Conservation (phyloP, 2,888 invertebrate species). For the Noctua comes region DNA sequence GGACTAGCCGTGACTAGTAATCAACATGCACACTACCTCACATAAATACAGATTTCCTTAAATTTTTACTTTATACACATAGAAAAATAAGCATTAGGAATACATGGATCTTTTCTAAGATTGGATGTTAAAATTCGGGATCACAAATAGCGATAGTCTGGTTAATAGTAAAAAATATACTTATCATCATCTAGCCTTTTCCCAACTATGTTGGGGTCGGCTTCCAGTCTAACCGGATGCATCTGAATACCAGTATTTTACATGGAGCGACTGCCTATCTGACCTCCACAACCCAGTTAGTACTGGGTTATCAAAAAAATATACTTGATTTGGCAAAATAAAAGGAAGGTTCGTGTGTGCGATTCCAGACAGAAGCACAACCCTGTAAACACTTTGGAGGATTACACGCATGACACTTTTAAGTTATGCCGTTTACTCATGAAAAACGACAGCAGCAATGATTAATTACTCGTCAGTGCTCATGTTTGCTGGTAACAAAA, state of each 20-base stretch:
- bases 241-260: too few relatives aligned
- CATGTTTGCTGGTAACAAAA: conserved; percentile 33
- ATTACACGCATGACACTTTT: conserved; percentile 41
- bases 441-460: conserved; percentile 29
- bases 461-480: conserved; percentile 62
- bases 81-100: not conserved
- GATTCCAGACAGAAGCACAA: not conserved
- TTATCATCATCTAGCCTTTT: too few relatives aligned
- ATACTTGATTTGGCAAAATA: not conserved
- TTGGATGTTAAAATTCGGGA: not conserved
- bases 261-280: too few relatives aligned
- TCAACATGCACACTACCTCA: not conserved
- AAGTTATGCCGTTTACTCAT: conserved; percentile 30
- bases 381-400: conserved; percentile 20
- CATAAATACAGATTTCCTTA: not conserved
- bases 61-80: not conserved
- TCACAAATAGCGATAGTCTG: not conserved
- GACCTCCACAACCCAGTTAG: too few relatives aligned
- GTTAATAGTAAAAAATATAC: not conserved
- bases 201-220: too few relatives aligned
- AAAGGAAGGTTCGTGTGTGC: not conserved
- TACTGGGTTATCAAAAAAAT: too few relatives aligned
- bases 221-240: too few relatives aligned
- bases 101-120: not conserved
- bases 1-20: not conserved